A percentile compares a stretch with the other conserved stretches of the same genome.
These are phyloP conservation scores for Phainopepla nitens DNA, from an alignment of 2,113 vertebrate genomes.

Conservation along the genomic window DNA sequence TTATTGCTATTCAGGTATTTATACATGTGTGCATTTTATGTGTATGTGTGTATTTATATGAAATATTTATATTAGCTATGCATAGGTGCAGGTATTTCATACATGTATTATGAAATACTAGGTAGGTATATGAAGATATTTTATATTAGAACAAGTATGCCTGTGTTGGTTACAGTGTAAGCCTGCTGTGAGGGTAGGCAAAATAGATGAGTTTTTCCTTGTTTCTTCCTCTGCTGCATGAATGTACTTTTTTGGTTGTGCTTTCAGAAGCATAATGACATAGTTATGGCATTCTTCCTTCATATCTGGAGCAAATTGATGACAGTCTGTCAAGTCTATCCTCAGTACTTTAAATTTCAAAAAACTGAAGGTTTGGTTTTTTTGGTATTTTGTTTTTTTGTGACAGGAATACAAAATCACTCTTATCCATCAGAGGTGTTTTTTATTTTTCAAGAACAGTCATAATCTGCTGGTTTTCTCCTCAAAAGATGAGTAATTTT, in stretches of 20 bases:
- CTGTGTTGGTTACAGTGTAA: not conserved
- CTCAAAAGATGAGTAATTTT: not conserved
- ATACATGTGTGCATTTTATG: not conserved
- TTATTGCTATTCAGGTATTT: not conserved
- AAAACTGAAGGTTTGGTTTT: not conserved
- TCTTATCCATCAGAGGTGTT: not conserved
- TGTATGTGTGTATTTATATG: not conserved
- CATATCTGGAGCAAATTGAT: not conserved
- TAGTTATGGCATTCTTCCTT: not conserved
- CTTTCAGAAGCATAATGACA: not conserved
- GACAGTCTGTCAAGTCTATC: not conserved
- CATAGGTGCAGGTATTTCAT: not conserved
- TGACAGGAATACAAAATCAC: not conserved
- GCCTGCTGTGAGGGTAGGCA: not conserved
- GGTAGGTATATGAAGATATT: not conserved
- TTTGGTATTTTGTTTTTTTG: not conserved
- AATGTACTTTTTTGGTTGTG: not conserved
- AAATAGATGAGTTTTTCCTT: not conserved
- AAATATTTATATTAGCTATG: not conserved
- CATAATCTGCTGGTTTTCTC: not conserved
- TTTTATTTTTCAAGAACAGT: not conserved
- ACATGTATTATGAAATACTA: not conserved
- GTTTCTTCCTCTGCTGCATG: not conserved
- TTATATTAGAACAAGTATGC: not conserved
- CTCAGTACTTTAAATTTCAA: not conserved